Conservation (phyloP, 2,113 vertebrate species). For the Seriola quinqueradiata region DNA sequence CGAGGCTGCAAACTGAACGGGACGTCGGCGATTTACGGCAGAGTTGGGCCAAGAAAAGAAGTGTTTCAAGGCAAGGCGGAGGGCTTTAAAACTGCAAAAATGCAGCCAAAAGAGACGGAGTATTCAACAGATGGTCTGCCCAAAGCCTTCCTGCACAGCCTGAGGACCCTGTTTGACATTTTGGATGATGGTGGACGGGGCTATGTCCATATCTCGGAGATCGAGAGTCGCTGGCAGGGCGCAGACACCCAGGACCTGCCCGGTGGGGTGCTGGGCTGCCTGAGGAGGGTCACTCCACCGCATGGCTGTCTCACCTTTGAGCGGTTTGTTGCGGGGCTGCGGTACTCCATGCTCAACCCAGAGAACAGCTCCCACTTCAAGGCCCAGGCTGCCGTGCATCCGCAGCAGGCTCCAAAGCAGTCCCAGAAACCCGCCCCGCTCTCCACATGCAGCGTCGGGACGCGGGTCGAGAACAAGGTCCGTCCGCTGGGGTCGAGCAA, state of each 20-base stretch:
- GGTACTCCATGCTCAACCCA: conserved; percentile 87
- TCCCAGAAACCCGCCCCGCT: conserved; percentile 62
- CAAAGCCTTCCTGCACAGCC: conserved; percentile 91
- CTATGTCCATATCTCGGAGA: conserved; percentile 93
- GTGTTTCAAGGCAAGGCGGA: conserved; percentile 28
- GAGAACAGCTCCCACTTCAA: conserved; percentile 71
- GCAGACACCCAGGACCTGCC: conserved; percentile 89
- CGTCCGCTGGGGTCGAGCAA: conserved; percentile 86
- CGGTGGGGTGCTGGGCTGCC: conserved; percentile 89
- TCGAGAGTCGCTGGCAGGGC: conserved; percentile 95
- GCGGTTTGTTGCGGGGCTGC: conserved; percentile 92
- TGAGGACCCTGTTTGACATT: conserved; percentile 95
- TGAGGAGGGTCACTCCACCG: conserved; percentile 89
- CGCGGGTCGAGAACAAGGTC: conserved; percentile 77
- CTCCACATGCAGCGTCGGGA: conserved; percentile 55
- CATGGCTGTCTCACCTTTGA: conserved; percentile 95
- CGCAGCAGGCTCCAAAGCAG: conserved; percentile 58
- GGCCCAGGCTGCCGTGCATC: conserved; percentile 68
- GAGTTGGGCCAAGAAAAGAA: conserved; percentile 63
- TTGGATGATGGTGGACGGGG: conserved; percentile 91
- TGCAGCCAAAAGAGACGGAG: conserved; percentile 77
- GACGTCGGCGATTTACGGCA: conserved; percentile 52
- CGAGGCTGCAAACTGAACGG: conserved; percentile 71
- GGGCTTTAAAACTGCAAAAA: conserved; percentile 42
- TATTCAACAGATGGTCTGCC: conserved; percentile 88